Evolutionary conservation across 2,888 invertebrate genomes (phyloP).

Genomic region (Cheilosia impressa): DNA sequence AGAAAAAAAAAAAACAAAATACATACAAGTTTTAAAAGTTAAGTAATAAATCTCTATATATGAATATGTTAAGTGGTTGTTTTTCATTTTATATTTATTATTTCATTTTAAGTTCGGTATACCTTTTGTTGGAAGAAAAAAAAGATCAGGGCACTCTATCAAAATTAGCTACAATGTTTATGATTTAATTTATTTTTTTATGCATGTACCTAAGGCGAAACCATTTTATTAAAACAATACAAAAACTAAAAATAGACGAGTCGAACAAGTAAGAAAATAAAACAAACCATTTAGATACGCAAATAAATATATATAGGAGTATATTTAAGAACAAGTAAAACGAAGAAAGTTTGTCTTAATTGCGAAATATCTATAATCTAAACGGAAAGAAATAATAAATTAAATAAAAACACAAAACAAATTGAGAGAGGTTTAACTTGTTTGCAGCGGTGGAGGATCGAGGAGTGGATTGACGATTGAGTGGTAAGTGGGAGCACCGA

Average conservation of each 20-base stretch:
- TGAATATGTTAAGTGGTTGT: slow-evolving; percentile 64
- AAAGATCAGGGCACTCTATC: slow-evolving; percentile 62
- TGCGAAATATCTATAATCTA: slow-evolving; percentile 69
- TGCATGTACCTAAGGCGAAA: slow-evolving; percentile 70
- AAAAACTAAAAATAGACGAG: slow-evolving; percentile 70
- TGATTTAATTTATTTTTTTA: slow-evolving; percentile 66
- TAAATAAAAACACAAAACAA: slow-evolving; percentile 55
- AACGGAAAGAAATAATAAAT: slow-evolving; percentile 63
- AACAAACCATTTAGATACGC: slow-evolving; percentile 54
- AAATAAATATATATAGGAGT: slow-evolving; percentile 56
- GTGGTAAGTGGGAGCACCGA: too few relatives aligned
- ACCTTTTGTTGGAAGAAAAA: slow-evolving; percentile 21
- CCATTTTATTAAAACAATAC: slow-evolving; percentile 45
- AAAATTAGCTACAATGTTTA: slow-evolving; percentile 60
- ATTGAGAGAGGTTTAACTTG: neutral
- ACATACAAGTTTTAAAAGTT: slow-evolving; percentile 66
- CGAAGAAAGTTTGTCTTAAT: slow-evolving; percentile 65
- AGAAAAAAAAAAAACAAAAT: slow-evolving; percentile 76
- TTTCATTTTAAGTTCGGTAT: slow-evolving; percentile 41
- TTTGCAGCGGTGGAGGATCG: neutral
- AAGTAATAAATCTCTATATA: slow-evolving; percentile 56
- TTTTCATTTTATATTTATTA: slow-evolving; percentile 41
- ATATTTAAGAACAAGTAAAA: slow-evolving; percentile 58
- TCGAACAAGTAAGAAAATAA: slow-evolving; percentile 30
- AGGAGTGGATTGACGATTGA: too few relatives aligned